These are phyloP conservation scores for Hemicentrotus pulcherrimus DNA, from an alignment of 35 echinoderm and acorn worm genomes.

Conservation along the genomic window DNA sequence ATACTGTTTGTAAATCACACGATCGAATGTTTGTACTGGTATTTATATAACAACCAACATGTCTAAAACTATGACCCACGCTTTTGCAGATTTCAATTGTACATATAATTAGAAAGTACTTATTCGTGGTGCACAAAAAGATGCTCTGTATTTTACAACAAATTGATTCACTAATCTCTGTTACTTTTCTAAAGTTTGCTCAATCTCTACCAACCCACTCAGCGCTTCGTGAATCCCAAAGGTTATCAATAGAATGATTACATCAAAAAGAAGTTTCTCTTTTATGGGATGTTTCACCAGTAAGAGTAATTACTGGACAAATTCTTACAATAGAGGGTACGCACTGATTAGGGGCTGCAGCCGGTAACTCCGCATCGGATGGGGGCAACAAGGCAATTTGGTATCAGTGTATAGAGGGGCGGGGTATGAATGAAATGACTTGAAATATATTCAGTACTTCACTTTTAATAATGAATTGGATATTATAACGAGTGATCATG, in stretches of 20 bases:
- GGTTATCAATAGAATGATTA: background rate
- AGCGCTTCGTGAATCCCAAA: background rate
- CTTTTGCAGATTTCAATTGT: no score
- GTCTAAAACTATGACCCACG: no score
- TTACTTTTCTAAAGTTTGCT: background rate
- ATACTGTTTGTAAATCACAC: no score
- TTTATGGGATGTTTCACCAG: background rate
- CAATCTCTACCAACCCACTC: slow-evolving; percentile 30
- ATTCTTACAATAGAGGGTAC: background rate
- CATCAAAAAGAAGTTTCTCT: background rate
- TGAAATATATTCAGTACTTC: background rate
- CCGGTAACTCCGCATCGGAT: background rate
- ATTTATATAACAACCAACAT: no score
- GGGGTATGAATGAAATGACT: background rate
- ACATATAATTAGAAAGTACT: background rate
- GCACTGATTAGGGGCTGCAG: background rate
- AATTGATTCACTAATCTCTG: background rate
- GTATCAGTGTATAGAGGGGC: background rate
- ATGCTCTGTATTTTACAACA: background rate
- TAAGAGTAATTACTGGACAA: slow-evolving; percentile 9
- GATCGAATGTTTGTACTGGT: no score
- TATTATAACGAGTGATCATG: background rate
- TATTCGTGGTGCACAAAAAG: background rate
- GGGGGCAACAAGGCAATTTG: background rate
- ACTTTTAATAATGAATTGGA: background rate